Evolutionary conservation across 2,888 invertebrate genomes (phyloP).

Genomic region (Protophormia terraenovae): DNA sequence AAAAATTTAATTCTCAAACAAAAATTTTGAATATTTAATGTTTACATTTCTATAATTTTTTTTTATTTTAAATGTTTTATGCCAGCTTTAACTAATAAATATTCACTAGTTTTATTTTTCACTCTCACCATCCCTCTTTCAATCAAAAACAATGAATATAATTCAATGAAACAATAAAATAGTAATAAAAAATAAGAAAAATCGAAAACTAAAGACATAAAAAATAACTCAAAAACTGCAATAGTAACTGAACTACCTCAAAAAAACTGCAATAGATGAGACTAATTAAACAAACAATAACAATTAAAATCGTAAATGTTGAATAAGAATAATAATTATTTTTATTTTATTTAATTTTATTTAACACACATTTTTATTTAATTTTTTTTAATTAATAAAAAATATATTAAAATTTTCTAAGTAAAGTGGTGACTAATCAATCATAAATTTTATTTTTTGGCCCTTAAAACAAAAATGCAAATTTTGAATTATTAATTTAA

Average conservation of each 20-base stretch:
- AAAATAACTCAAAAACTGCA: slow-evolving; percentile 75
- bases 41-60: too few relatives aligned
- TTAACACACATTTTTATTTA: slow-evolving; percentile 58
- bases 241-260: slow-evolving; percentile 82
- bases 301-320: slow-evolving; percentile 43
- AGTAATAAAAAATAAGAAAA: slow-evolving; percentile 59
- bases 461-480: slow-evolving; percentile 61
- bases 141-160: slow-evolving; percentile 58
- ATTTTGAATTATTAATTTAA: slow-evolving; percentile 65
- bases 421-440: slow-evolving; percentile 74
- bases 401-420: slow-evolving; percentile 24
- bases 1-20: too few relatives aligned
- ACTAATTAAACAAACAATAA: slow-evolving; percentile 65
- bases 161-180: slow-evolving; percentile 66
- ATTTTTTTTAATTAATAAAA: slow-evolving; percentile 34
- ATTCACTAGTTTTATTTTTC: not conserved
- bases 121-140: not conserved
- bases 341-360: slow-evolving; percentile 40
- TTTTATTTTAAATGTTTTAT: not conserved
- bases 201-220: slow-evolving; percentile 67
- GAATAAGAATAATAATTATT: slow-evolving; percentile 42
- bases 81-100: not conserved
- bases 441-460: slow-evolving; percentile 57
- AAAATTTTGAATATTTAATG: too few relatives aligned
- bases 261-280: slow-evolving; percentile 72